Evolutionary conservation across 2,888 invertebrate species (phyloP), one percentile per base, ranked within the genome.

Genomic region (Corythucha ciliata): DNA sequence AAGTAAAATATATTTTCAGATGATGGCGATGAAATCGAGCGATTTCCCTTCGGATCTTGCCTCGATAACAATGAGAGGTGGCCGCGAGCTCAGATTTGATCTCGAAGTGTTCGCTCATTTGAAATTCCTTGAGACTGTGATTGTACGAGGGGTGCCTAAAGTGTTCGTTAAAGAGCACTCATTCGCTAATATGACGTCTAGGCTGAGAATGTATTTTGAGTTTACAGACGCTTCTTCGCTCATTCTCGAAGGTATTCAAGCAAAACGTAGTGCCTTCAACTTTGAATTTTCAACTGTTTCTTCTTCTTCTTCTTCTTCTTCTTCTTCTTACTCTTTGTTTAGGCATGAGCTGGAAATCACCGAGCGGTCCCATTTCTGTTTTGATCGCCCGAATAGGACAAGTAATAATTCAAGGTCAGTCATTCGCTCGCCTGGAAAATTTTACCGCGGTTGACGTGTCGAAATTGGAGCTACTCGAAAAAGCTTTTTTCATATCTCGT

Each of bases 371-470:
- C 27, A 69, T 82, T 48, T 74, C 77, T 49, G 76, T 76, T 27
- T 72, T 74, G 55, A 76, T 83, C 61, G 69, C 70, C 45, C 69
- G 74, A 55, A 77, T 78, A 63, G 69, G 70, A 51, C 69, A 71
- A 60, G 78, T 81, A 12, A 70, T 73, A 18, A 70, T 83, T 55
- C 76, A 78, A 61, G 74, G 75, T 18, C 72, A 73, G 40, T 76
- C 80, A 1, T 82, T 83, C 63, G 78, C 79, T 27, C 78, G 80
- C 73, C 70, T 83, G 25, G 70, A 77, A 40, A 72, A 74, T 54
- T 73, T 81, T 64, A 72, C 68, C 49, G 74, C 83, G 57, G 70
- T 64, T 53, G 73, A 79, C 57, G 77, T 83, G 14, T 65, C 65
- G 4, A 68, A 71, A 22, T 66, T 83, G 45, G 70, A 72, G 48